phyloP scores from a whole-genome alignment of 53 echinoderm and acorn worm species.

The Zoroaster sp. region DNA sequence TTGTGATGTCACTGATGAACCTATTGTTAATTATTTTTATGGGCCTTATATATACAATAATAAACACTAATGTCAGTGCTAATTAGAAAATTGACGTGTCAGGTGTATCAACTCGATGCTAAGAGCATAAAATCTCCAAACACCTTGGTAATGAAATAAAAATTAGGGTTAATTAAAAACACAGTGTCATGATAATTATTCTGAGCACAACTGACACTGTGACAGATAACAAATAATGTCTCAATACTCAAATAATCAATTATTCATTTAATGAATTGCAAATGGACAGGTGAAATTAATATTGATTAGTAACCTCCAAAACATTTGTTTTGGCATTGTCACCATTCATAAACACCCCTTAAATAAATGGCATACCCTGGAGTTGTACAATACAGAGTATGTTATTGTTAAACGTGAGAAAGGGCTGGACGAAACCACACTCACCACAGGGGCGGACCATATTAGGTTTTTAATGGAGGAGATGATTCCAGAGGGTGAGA shows the following conservation, averaged over 20 bases:
- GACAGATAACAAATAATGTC: not conserved
- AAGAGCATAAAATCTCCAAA: too few relatives aligned
- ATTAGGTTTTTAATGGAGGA: constrained; percentile 47
- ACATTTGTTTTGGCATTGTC: too few relatives aligned
- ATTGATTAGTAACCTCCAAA: not conserved
- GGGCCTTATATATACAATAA: not conserved
- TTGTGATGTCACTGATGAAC: too few relatives aligned
- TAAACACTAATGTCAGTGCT: not conserved
- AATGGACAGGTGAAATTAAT: not conserved
- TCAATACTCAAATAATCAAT: not conserved
- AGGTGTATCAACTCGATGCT: too few relatives aligned
- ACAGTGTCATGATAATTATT: not conserved
- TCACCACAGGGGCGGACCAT: constrained; percentile 52
- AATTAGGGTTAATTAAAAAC: not conserved
- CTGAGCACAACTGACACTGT: not conserved
- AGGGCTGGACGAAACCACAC: constrained; percentile 38
- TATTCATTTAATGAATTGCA: not conserved
- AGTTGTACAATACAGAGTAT: not conserved
- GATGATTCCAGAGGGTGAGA: constrained; percentile 28
- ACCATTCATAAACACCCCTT: constrained; percentile 3
- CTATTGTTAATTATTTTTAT: not conserved
- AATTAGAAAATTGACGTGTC: too few relatives aligned
- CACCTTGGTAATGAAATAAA: not conserved
- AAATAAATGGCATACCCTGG: constrained; percentile 12
- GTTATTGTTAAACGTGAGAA: too few relatives aligned